Percentiles rank a stretch among this genome's conserved stretches.
These are phyloP conservation scores for Elephantulus edwardii DNA, from an alignment of 2,113 vertebrate species.

Conservation along the genomic window DNA sequence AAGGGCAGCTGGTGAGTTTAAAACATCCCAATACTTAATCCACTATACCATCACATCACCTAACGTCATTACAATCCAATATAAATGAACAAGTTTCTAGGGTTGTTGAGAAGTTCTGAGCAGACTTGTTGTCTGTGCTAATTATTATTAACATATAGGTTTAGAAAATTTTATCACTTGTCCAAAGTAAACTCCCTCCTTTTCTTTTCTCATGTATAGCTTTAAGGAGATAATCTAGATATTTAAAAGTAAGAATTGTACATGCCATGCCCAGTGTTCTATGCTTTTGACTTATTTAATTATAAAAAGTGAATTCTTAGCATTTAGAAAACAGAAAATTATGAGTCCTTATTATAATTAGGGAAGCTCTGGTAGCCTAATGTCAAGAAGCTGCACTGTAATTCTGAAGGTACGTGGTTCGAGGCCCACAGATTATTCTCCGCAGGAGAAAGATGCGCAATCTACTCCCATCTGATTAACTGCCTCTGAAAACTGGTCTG, in stretches of 20 bases:
- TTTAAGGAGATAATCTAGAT: constrained; percentile 1
- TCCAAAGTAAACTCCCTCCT: neutral
- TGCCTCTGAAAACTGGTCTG: too few species aligned
- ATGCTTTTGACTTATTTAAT: neutral
- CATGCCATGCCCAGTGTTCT: neutral
- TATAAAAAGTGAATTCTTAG: neutral
- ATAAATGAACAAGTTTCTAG: neutral
- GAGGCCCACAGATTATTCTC: too few species aligned
- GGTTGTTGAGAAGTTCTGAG: neutral
- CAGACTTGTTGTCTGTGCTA: neutral
- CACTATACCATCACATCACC: too few species aligned
- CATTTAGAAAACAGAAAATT: constrained; percentile 26
- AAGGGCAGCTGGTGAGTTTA: too few species aligned
- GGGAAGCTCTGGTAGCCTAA: too few species aligned
- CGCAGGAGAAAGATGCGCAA: too few species aligned
- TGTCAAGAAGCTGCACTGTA: too few species aligned
- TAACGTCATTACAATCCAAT: neutral
- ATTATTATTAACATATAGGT: neutral
- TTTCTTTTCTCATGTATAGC: neutral
- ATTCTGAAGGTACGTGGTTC: too few species aligned
- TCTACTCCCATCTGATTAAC: too few species aligned
- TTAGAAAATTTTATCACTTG: neutral
- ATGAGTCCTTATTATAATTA: too few species aligned
- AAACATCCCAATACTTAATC: too few species aligned
- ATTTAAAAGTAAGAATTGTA: neutral